These are phyloP conservation scores for Agraylea sexmaculata DNA, from an alignment of 1,140 invertebrate genomes.

Conservation along the genomic window DNA sequence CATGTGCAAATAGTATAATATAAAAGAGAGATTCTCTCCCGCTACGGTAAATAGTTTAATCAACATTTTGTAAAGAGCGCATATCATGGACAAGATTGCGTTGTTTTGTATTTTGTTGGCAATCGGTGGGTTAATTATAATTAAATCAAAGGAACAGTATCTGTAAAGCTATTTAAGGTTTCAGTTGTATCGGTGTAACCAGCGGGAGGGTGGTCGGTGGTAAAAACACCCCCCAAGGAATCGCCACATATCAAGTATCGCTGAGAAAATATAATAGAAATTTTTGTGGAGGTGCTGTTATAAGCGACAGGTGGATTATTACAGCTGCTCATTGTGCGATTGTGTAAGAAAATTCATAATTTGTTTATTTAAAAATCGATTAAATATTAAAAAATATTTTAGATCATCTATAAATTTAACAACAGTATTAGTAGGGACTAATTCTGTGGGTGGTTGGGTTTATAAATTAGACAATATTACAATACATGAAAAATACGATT, in stretches of 20 bases:
- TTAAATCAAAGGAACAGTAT: background rate
- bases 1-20: too few species aligned
- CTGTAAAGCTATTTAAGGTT: background rate
- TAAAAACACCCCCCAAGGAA: constrained; percentile 27
- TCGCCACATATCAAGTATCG: constrained; percentile 35
- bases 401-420: background rate
- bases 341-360: constrained; percentile 22
- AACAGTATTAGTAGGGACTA: background rate
- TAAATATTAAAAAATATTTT: background rate
- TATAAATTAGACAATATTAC: constrained; percentile 1
- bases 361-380: background rate
- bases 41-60: too few species aligned
- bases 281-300: constrained; percentile 39
- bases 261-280: constrained; percentile 28
- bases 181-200: background rate
- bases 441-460: background rate
- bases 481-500: constrained; percentile 6
- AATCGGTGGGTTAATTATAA: background rate
- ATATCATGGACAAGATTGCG: too few species aligned
- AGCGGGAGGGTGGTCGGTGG: constrained; percentile 34
- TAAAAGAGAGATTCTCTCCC: too few species aligned
- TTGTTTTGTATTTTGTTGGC: background rate
- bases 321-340: constrained; percentile 41
- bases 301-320: constrained; percentile 33
- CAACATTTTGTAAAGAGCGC: too few species aligned